Evolutionary conservation across 2,113 vertebrate species (phyloP).

Genomic region (Calypte anna): DNA sequence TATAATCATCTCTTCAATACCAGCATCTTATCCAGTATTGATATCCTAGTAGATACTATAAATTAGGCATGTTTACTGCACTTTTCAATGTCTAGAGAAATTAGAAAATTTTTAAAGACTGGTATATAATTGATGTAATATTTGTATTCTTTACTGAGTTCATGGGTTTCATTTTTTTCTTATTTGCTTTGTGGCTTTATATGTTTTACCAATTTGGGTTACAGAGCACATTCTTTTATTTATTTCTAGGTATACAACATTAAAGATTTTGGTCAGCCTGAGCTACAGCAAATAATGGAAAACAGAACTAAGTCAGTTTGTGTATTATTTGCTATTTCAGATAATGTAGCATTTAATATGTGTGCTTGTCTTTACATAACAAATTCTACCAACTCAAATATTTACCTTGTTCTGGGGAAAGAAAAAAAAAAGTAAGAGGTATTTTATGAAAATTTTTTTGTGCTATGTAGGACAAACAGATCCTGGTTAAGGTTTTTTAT

Average conservation of each 20-base stretch:
- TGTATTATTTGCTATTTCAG: background rate
- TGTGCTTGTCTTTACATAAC: background rate
- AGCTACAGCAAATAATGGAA: background rate
- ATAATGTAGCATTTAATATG: background rate
- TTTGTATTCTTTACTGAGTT: background rate
- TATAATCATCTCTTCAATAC: background rate
- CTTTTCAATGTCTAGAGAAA: background rate
- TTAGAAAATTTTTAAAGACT: background rate
- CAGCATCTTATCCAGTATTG: background rate
- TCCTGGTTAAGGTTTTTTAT: background rate
- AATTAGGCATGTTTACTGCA: background rate
- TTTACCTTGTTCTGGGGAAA: background rate
- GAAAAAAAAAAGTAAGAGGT: background rate
- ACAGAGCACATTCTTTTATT: background rate
- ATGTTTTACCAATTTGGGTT: background rate
- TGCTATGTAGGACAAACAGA: accelerated
- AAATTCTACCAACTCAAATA: background rate
- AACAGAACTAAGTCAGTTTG: background rate
- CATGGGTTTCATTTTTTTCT: background rate
- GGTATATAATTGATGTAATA: background rate
- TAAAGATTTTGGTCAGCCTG: background rate
- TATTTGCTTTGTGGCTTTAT: background rate
- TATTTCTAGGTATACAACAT: background rate
- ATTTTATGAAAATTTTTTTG: background rate
- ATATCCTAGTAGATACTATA: background rate